phyloP scores from a whole-genome alignment of 1,140 invertebrate species.

The Liolophura sinensis region DNA sequence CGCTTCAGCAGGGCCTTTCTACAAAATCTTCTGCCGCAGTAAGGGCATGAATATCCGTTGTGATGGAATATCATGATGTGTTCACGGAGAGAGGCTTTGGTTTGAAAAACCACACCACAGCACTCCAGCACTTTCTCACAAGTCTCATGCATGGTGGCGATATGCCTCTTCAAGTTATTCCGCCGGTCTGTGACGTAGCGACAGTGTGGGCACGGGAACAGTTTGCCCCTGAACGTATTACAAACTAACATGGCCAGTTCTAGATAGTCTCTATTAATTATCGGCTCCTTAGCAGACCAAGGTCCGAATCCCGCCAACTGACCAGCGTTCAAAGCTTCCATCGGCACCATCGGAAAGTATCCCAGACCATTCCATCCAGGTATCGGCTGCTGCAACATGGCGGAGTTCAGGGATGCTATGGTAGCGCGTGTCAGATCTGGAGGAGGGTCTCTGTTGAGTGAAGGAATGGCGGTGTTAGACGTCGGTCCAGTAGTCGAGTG shows the following conservation, averaged over 20 bases:
- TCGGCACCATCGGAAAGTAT: too few relatives aligned
- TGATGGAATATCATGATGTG: slow-evolving; percentile 59
- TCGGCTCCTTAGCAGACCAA: slow-evolving; percentile 31
- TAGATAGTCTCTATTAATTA: slow-evolving; percentile 49
- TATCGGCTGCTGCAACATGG: too few relatives aligned
- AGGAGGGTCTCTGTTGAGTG: too few relatives aligned
- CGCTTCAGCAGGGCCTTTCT: slow-evolving; percentile 62
- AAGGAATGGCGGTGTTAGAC: too few relatives aligned
- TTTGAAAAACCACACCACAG: slow-evolving; percentile 57
- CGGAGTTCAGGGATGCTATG: too few relatives aligned
- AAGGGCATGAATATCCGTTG: slow-evolving; percentile 58
- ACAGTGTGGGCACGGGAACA: slow-evolving; percentile 56
- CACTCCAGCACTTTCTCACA: slow-evolving; percentile 57
- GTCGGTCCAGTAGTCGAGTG: too few relatives aligned
- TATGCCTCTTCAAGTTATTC: slow-evolving; percentile 62
- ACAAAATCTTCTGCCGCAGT: slow-evolving; percentile 59
- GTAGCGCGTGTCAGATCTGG: too few relatives aligned
- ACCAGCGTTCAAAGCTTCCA: too few relatives aligned
- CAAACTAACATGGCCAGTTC: slow-evolving; percentile 53
- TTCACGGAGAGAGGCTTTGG: slow-evolving; percentile 58
- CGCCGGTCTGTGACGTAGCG: slow-evolving; percentile 60
- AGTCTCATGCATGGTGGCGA: slow-evolving; percentile 60
- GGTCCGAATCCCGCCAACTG: too few relatives aligned
- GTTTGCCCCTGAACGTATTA: slow-evolving; percentile 52
- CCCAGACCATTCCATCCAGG: too few relatives aligned